phyloP scores from a whole-genome alignment of 2,888 invertebrate species.

The Byasa hedistus region DNA sequence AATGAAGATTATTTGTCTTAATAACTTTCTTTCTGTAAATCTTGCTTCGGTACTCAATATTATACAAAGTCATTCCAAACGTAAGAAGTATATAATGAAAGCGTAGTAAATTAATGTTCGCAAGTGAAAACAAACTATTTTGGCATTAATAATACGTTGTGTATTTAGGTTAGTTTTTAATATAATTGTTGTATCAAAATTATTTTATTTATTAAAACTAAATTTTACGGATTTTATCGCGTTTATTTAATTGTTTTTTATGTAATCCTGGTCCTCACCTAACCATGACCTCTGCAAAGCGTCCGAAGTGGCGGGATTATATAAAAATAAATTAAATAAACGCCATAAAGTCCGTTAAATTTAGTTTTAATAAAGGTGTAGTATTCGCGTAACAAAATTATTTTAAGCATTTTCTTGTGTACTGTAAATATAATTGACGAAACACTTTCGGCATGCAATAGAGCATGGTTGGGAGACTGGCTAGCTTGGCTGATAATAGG shows the following conservation, averaged over 20 bases:
- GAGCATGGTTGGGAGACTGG: conserved; percentile 49
- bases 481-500: conserved; percentile 71
- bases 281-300: too few species aligned
- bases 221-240: too few species aligned
- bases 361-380: too few species aligned
- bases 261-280: too few species aligned
- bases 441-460: conserved; percentile 44
- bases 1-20: too few species aligned
- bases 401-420: conserved; percentile 38
- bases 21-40: neutral
- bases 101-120: neutral
- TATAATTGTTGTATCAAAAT: conserved; percentile 30
- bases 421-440: conserved; percentile 52
- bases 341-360: too few species aligned
- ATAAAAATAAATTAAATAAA: too few species aligned
- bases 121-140: neutral
- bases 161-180: too few species aligned
- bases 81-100: neutral
- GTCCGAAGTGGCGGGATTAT: too few species aligned
- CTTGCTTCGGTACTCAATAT: neutral
- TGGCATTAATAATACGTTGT: neutral
- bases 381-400: conserved; percentile 37
- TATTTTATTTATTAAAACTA: too few species aligned
- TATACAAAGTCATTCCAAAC: neutral
- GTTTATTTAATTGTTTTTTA: too few species aligned